phyloP scores from a whole-genome alignment of 2,113 vertebrate species.

The Stictonetta naevosa region DNA sequence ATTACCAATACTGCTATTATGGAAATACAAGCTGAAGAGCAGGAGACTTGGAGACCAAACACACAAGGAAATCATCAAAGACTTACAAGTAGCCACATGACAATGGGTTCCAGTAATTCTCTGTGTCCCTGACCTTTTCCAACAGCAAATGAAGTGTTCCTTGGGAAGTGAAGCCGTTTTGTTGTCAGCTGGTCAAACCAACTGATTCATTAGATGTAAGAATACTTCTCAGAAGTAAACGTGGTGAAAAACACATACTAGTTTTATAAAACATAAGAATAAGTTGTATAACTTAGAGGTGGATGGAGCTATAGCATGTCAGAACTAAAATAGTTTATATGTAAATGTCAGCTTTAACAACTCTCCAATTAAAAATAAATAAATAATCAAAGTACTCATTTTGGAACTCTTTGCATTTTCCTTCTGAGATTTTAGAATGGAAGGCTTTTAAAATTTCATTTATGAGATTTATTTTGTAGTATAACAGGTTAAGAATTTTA shows the following conservation, averaged over 20 bases:
- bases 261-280: not conserved
- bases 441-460: not conserved
- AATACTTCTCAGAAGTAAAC: not conserved
- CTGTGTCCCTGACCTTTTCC: not conserved
- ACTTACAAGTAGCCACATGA: not conserved
- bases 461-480: not conserved
- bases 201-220: not conserved
- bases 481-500: not conserved
- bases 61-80: not conserved
- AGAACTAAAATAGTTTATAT: not conserved
- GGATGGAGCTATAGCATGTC: not conserved
- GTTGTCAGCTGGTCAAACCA: not conserved
- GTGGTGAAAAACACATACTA: rapidly evolving
- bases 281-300: not conserved
- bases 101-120: not conserved
- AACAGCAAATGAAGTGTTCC: not conserved
- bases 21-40: not conserved
- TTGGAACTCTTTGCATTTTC: not conserved
- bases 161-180: not conserved
- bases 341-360: not conserved
- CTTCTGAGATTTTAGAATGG: not conserved
- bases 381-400: not conserved
- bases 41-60: not conserved
- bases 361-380: not conserved
- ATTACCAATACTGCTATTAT: not conserved